phyloP scores from a whole-genome alignment of 2,888 invertebrate species.

The Cosmopolites sordidus region DNA sequence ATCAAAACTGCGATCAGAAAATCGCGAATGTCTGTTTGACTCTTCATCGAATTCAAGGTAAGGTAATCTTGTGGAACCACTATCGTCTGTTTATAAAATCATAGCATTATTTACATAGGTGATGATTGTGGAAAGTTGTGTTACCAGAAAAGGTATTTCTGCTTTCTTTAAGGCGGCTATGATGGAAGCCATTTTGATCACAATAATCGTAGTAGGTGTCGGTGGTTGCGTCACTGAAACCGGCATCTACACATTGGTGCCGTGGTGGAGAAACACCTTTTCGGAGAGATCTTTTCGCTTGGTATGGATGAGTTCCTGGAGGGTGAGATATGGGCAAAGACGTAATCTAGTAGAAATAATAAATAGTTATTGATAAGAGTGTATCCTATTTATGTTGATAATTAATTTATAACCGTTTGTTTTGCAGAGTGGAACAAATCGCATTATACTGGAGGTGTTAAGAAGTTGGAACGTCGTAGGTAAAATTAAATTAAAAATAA shows the following conservation, averaged over 20 bases:
- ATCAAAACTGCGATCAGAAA: conserved; percentile 31
- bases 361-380: too few species aligned
- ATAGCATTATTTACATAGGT: conserved; percentile 19
- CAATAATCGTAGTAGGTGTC: conserved; percentile 40
- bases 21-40: conserved; percentile 34
- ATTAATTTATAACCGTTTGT: too few species aligned
- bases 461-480: too few species aligned
- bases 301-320: not conserved
- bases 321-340: not conserved
- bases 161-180: conserved; percentile 32
- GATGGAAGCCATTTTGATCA: conserved; percentile 40
- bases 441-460: too few species aligned
- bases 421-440: too few species aligned
- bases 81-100: conserved; percentile 41
- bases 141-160: conserved; percentile 19
- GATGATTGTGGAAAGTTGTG: too few species aligned
- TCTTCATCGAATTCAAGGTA: conserved; percentile 39
- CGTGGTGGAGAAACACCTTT: conserved; percentile 1
- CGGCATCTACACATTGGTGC: conserved; percentile 34
- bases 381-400: too few species aligned
- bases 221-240: conserved; percentile 43
- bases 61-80: conserved; percentile 40
- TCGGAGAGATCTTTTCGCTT: conserved; percentile 3
- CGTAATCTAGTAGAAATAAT: too few species aligned
- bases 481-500: too few species aligned